Base-by-base conservation (phyloP, 2,113 vertebrate species). In the Hippocampus comes region DNA sequence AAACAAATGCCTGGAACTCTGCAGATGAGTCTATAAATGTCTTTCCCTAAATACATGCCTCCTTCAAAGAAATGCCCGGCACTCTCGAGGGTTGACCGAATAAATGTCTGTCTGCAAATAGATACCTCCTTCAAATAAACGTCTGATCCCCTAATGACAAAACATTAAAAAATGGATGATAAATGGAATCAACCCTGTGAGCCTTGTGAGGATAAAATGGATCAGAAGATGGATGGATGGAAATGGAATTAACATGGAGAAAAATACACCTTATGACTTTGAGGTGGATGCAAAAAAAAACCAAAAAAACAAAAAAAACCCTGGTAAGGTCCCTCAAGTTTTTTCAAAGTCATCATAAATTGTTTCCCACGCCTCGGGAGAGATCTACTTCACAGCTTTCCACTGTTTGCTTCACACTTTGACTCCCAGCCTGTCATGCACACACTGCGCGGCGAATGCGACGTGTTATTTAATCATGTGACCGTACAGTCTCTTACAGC, bases 391-490 rank as follows among this genome's bases (percentile, higher is more conserved):
- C 73, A 27, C 78, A 57, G 67, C n/a, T 67, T 67, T 51, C n/a
- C 42, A 60, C 42, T 75, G 82, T 80, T 86, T 80, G 21, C 60
- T 77, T 82, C 23, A 48, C 78, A 70, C 71, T 66, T 9, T 2
- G 38, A 46, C 68, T 68, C 68, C 59, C 77, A 68, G 63, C 67
- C 5, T 25, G 48, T 38, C 69, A 20, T 68, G 75, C 55, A 4
- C 65, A 4, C 63, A 48, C 66, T n/a, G 69, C 64, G 63, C 63
- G 23, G 67, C 76, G 71, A 76, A 17, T 63, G 73, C 77, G 69
- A 76, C 78, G 76, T 87, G 75, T 79, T 72, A 75, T 73, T 76
- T 74, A 72, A 77, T 74, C 75, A 67, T 30, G 72, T 67, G 68
- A 80, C 27, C 61, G 77, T 81, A 59, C 0, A 72, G 68, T n/a